Percentiles rank a stretch among this genome's conserved stretches.
Conservation (phyloP, 64 coral and sea anemone genomes). For the Acropora tenuis region DNA sequence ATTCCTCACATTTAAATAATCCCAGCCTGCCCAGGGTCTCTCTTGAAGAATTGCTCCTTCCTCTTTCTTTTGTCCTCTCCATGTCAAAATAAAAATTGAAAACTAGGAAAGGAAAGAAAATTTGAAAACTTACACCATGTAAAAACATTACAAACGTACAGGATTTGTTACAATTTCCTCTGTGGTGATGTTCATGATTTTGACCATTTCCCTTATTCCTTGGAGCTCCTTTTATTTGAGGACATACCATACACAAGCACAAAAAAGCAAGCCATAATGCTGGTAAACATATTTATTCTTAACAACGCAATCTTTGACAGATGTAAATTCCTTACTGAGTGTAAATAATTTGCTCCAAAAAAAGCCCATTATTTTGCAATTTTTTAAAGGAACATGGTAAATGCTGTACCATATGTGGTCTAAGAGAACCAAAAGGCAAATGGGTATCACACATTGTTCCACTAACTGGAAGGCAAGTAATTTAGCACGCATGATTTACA, state of each 20-base stretch:
- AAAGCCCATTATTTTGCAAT: not conserved
- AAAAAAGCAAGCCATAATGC: not conserved
- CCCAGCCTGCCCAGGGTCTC: no score
- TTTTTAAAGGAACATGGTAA: not conserved
- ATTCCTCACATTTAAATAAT: no score
- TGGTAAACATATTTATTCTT: constrained; percentile 2
- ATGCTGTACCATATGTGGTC: constrained; percentile 31
- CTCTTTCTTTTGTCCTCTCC: not conserved
- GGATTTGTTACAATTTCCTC: not conserved
- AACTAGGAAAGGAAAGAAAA: no score
- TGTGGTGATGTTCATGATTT: not conserved
- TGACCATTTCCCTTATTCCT: not conserved
- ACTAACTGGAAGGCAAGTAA: constrained; percentile 22
- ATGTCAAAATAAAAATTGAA: not conserved
- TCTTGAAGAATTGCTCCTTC: no score
- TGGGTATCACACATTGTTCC: not conserved
- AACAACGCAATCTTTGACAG: not conserved
- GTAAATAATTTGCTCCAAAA: constrained; percentile 17
- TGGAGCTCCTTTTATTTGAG: no score
- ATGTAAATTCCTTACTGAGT: constrained; percentile 45
- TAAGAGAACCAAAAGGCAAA: not conserved
- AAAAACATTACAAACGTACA: no score
- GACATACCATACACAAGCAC: no score
- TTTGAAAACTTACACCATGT: no score
- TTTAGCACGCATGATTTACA: constrained; percentile 22